A percentile compares a stretch with the other conserved stretches of the same genome.
Conservation (phyloP, 2,888 invertebrate species). For the Capitulum mitella region DNA sequence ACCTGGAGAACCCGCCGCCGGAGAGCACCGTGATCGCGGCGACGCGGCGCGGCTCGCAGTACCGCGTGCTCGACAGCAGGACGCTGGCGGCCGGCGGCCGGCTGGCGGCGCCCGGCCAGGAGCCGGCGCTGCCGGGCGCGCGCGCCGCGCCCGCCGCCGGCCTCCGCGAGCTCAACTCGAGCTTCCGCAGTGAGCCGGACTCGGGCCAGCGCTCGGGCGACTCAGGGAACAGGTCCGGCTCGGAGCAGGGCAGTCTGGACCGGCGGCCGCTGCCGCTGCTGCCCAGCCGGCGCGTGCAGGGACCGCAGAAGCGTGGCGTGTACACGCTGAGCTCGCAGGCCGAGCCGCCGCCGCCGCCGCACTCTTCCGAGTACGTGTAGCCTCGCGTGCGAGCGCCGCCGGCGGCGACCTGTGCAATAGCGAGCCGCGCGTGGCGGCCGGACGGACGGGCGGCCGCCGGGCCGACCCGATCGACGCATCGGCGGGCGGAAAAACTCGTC, state of each 20-base stretch:
- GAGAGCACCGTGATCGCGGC: slow-evolving; percentile 23
- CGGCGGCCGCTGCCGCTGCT: slow-evolving; percentile 31
- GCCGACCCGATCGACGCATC: neutral
- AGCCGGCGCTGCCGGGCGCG: neutral
- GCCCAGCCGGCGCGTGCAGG: slow-evolving; percentile 33
- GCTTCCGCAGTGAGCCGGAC: neutral
- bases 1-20: slow-evolving; percentile 14
- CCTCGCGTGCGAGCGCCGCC: no score
- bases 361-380: slow-evolving; percentile 35
- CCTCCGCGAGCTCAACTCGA: neutral
- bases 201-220: slow-evolving; percentile 7
- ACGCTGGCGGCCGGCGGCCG: neutral
- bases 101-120: neutral
- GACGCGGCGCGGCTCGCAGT: neutral
- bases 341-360: slow-evolving; percentile 34
- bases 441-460: no score
- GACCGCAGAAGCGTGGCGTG: slow-evolving; percentile 30
- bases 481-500: neutral
- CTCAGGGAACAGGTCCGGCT: slow-evolving; percentile 10
- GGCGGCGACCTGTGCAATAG: neutral
- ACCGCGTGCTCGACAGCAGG: neutral
- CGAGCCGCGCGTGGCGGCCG: neutral
- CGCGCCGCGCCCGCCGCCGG: neutral
- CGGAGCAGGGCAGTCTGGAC: slow-evolving; percentile 15
- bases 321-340: slow-evolving; percentile 25